Percentiles rank a stretch among this genome's conserved stretches.
These are phyloP conservation scores for Monochamus alternatus DNA, from an alignment of 2,888 invertebrate species.

Conservation along the genomic window DNA sequence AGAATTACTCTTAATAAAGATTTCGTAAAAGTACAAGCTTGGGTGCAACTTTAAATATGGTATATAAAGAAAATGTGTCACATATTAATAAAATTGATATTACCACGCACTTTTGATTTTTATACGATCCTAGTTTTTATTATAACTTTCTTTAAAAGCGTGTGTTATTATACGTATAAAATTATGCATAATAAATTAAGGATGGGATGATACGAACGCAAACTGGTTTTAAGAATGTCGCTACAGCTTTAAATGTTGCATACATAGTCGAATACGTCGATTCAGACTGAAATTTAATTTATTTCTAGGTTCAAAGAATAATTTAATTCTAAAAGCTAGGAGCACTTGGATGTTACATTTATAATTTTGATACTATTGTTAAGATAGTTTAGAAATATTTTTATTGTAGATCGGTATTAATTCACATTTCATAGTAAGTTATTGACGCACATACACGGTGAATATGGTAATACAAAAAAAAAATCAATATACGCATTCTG, in stretches of 20 bases:
- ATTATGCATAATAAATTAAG: conserved; percentile 32
- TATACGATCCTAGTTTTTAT: not conserved
- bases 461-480: no score
- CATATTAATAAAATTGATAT: not conserved
- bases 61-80: not conserved
- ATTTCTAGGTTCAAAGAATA: not conserved
- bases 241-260: not conserved
- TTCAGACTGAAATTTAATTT: not conserved
- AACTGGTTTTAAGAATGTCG: conserved; percentile 35
- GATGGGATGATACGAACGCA: conserved; percentile 1
- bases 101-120: not conserved
- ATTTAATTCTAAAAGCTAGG: not conserved
- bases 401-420: no score
- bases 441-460: no score
- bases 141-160: not conserved
- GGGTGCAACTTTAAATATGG: no score
- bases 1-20: not conserved
- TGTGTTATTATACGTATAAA: conserved; percentile 9
- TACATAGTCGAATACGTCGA: not conserved
- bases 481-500: no score
- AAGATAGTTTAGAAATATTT: no score
- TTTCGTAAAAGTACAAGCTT: not conserved
- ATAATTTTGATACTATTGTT: no score
- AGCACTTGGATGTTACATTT: no score
- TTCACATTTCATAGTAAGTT: no score